Evolutionary conservation across 2,113 vertebrate species (phyloP), one percentile per base, ranked within the genome.

Genomic region (Amblyornis subalaris): DNA sequence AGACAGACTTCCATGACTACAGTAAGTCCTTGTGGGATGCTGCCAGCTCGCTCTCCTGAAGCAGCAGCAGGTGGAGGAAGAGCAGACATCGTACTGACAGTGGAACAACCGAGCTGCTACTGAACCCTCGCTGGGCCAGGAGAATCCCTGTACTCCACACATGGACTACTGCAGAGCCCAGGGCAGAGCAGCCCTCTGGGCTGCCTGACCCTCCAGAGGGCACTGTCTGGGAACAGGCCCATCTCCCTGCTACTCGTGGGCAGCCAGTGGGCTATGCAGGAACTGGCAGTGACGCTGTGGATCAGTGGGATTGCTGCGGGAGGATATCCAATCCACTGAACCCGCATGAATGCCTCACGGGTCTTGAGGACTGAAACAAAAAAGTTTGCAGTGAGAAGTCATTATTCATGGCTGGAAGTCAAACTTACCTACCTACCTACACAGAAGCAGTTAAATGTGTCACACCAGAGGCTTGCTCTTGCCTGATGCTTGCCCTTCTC

Each of bases 1-100:
- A 51, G 69, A 74, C 55, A 64, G 29, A 45, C 87, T 89, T 44
- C 69, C 42, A 80, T 4, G 40, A 28, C 65, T 47, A 67, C 96
- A 95, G 93, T 23, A 88, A 97, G 94, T 95, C 96, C 97, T 97
- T 95, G 79, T 9, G 96, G 94, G 98, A 97, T 92, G 92, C 95
- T 96, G 97, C 87, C 97, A 97, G 97, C 97, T 69, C 4, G 1
- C 44, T 53, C 42, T 57, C 70, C 92, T 26, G 71, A 33, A 58
- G 4, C 61, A 54, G 76, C 96, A 97, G 96, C 97, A 98, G 98
- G 97, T 97, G 96, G 95, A 96, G 96, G 96, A 97, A 94, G 74
- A 83, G 87, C 84, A 53, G 93, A 33, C 29, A 44, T 73, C 35
- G 70, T 85, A 90, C 90, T 81, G 90, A 95, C 96, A 96, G 96